Evolutionary conservation across 2,797 vertebrate genomes (phyloP).

Genomic region (Limosa lapponica): DNA sequence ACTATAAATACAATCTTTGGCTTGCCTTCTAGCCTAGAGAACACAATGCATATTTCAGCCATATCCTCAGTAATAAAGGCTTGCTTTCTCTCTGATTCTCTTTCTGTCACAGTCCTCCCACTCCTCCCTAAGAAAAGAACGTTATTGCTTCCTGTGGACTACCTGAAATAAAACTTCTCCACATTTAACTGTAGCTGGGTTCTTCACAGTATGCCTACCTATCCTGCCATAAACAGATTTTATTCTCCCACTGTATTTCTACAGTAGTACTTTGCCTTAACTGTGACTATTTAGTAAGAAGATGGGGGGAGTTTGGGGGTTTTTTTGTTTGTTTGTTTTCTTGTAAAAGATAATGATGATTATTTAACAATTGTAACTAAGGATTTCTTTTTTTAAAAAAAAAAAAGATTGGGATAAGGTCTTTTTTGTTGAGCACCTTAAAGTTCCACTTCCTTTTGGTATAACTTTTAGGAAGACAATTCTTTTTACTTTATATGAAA

Average conservation of each 20-base stretch:
- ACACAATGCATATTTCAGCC: not conserved
- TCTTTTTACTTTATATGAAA: not conserved
- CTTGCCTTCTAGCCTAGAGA: not conserved
- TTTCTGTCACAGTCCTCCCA: not conserved
- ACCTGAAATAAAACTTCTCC: constrained; percentile 6
- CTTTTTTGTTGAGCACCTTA: not conserved
- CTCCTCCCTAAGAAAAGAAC: constrained; percentile 1
- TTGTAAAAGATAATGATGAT: not conserved
- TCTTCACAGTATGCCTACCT: not conserved
- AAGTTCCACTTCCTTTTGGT: not conserved
- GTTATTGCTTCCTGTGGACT: not conserved
- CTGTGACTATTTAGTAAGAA: not conserved
- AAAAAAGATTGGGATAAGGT: rapidly evolving
- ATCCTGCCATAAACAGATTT: not conserved
- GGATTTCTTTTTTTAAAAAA: not conserved
- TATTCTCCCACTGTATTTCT: not conserved
- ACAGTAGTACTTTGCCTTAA: not conserved
- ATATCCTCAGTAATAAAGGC: not conserved
- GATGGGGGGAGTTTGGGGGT: not conserved
- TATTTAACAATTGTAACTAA: not conserved
- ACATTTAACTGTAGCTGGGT: not conserved
- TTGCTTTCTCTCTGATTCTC: not conserved
- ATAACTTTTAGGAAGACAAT: not conserved
- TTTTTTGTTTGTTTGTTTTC: not conserved
- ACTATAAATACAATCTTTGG: not conserved